A percentile compares a stretch with the other conserved stretches of the same genome.
Evolutionary conservation across 2,797 vertebrate genomes (phyloP).

Genomic region (Neosalanx taihuensis): DNA sequence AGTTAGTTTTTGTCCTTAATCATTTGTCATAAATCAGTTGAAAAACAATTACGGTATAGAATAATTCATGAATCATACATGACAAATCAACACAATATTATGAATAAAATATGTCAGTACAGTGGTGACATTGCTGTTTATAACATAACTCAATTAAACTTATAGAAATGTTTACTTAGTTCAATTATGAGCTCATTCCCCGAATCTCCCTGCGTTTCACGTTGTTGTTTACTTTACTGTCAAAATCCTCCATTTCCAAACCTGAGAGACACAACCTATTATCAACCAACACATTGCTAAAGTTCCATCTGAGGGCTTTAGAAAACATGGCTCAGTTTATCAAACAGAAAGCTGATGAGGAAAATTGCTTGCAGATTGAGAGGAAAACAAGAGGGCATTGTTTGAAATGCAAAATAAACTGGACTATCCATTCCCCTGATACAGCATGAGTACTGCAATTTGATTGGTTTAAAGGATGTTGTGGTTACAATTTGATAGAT

Average conservation of each 20-base stretch:
- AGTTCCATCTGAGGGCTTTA: conserved; percentile 41
- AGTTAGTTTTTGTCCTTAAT: background rate
- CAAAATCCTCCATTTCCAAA: conserved; percentile 52
- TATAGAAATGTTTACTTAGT: conserved; percentile 59
- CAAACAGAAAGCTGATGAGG: conserved; percentile 55
- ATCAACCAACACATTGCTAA: conserved; percentile 60
- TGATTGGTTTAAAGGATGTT: conserved; percentile 10
- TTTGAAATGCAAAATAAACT: conserved; percentile 49
- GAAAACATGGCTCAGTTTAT: conserved; percentile 48
- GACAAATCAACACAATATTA: conserved; percentile 38
- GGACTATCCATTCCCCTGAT: conserved; percentile 41
- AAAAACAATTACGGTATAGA: conserved; percentile 16
- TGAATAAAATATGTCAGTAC: conserved; percentile 45
- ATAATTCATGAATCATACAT: conserved; percentile 29
- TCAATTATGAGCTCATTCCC: conserved; percentile 35
- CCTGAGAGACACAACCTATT: conserved; percentile 37
- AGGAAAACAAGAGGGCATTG: conserved; percentile 33
- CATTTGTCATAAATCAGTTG: background rate
- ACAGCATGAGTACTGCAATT: background rate
- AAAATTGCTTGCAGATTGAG: conserved; percentile 70
- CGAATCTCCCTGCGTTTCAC: conserved; percentile 52
- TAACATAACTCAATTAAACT: conserved; percentile 60
- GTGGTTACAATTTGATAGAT: conserved; percentile 30
- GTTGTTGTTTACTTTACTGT: conserved; percentile 58
- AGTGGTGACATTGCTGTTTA: conserved; percentile 52